phyloP scores from a whole-genome alignment of 2,113 vertebrate species.

The Mastomys natalensis region DNA sequence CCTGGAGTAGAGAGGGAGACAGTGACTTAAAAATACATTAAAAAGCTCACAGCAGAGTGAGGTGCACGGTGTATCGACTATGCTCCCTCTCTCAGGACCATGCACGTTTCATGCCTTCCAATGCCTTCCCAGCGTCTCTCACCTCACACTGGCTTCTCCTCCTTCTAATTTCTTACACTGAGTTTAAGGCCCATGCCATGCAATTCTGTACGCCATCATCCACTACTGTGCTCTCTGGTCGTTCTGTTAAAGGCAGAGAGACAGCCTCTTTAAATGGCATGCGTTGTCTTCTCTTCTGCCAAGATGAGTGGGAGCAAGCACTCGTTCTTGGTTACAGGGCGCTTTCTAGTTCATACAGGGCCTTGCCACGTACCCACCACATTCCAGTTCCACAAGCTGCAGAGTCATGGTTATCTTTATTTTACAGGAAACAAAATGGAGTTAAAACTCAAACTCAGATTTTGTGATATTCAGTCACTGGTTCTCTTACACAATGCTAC shows the following conservation, averaged over 20 bases:
- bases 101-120: neutral
- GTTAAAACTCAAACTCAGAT: constrained; percentile 23
- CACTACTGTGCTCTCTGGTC: neutral
- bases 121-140: neutral
- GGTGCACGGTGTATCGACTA: accelerated
- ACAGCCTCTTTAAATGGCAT: neutral
- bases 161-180: neutral
- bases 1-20: neutral
- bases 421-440: neutral
- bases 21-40: neutral
- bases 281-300: neutral
- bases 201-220: neutral
- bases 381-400: neutral
- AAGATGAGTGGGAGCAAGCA: neutral
- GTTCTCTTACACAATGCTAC: too few relatives aligned
- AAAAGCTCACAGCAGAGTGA: neutral
- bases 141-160: neutral
- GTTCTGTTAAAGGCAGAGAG: neutral
- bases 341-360: neutral
- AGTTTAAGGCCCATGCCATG: neutral
- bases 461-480: neutral
- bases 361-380: neutral
- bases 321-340: neutral
- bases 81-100: neutral
- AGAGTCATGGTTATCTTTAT: neutral